A percentile compares a stretch with the other conserved stretches of the same genome.
These are phyloP conservation scores for Champsocephalus gunnari DNA, from an alignment of 2,797 vertebrate species.

Conservation along the genomic window DNA sequence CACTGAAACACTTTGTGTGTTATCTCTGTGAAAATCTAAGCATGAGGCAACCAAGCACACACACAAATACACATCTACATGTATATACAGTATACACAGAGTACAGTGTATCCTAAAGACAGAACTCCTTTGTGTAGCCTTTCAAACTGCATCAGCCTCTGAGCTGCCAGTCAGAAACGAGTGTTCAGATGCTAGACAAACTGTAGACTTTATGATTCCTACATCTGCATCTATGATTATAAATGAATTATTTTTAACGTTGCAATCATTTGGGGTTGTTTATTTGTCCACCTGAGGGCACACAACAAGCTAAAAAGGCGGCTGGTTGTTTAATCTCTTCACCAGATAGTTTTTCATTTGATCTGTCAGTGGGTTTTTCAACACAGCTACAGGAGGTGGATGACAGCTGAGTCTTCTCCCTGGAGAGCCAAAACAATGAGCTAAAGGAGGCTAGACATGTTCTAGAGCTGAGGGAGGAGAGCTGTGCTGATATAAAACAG, in stretches of 20 bases:
- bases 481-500: not conserved
- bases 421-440: not conserved
- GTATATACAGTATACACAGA: conserved; percentile 54
- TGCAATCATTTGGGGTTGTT: not conserved
- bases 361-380: not conserved
- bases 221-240: not conserved
- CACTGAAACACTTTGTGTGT: conserved; percentile 37
- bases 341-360: too few species aligned
- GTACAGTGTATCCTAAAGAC: conserved; percentile 45
- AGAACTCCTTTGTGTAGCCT: conserved; percentile 64
- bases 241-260: not conserved
- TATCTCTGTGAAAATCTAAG: conserved; percentile 52
- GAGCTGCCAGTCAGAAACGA: conserved; percentile 17
- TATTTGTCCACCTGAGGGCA: not conserved
- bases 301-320: not conserved
- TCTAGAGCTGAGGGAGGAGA: too few species aligned
- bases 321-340: not conserved
- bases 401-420: not conserved
- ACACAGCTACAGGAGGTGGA: not conserved
- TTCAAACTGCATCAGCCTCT: conserved; percentile 46
- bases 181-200: not conserved
- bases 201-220: not conserved
- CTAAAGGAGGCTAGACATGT: not conserved
- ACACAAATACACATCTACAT: conserved; percentile 26
- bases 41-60: conserved; percentile 11